phyloP scores from a whole-genome alignment of 2,888 invertebrate genomes.

The Ophioninae sp. region DNA sequence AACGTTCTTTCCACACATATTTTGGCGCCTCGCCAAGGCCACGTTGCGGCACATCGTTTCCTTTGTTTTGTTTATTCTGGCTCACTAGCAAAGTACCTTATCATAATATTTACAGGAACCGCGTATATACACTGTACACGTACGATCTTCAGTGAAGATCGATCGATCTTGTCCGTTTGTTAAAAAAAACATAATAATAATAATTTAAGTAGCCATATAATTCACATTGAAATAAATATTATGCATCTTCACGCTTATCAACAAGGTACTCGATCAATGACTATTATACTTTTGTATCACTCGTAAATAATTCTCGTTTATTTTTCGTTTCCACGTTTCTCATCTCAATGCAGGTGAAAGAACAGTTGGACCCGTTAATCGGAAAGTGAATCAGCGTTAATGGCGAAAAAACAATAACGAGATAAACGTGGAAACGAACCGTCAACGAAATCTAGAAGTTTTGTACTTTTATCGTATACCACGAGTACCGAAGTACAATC shows the following conservation, averaged over 20 bases:
- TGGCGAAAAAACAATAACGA: neutral
- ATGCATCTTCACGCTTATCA: slow-evolving; percentile 59
- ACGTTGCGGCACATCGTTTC: slow-evolving; percentile 52
- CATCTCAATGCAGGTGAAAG: slow-evolving; percentile 1
- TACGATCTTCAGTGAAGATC: neutral
- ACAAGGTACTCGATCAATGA: slow-evolving; percentile 72
- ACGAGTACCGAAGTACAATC: neutral
- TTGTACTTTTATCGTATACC: neutral
- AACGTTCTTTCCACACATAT: slow-evolving; percentile 65
- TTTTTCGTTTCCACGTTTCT: neutral
- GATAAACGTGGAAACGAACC: neutral
- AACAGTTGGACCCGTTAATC: neutral
- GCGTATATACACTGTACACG: slow-evolving; percentile 71
- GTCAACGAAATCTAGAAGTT: neutral
- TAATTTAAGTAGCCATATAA: slow-evolving; percentile 44
- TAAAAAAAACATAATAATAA: slow-evolving; percentile 15
- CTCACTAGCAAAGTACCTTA: slow-evolving; percentile 37
- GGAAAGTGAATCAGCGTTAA: neutral
- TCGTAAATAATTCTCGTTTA: slow-evolving; percentile 57
- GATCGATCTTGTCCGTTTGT: slow-evolving; percentile 58
- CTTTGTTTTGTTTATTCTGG: slow-evolving; percentile 3
- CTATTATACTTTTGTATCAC: slow-evolving; percentile 73
- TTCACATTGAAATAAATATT: slow-evolving; percentile 60
- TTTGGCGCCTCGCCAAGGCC: slow-evolving; percentile 62
- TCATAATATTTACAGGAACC: slow-evolving; percentile 57